Conservation (phyloP, 1,140 invertebrate species). For the Polypedilum vanderplanki region DNA sequence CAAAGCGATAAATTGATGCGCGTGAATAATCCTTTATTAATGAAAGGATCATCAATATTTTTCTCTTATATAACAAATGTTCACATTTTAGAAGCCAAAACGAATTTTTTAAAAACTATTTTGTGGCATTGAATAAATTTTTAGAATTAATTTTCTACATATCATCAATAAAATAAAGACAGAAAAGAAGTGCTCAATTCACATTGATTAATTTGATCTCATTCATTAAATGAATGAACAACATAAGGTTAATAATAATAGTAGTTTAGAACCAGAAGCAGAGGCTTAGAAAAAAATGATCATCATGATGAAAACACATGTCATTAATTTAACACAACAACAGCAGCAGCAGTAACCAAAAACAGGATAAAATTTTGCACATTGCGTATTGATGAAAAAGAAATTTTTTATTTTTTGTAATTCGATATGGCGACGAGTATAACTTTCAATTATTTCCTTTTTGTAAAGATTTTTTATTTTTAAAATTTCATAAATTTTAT, state of each 20-base stretch:
- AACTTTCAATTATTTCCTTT: background rate
- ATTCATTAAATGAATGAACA: slow-evolving; percentile 1
- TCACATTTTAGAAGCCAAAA: no score
- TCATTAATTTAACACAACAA: background rate
- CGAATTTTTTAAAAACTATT: no score
- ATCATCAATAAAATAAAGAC: background rate
- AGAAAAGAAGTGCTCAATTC: background rate
- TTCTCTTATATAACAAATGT: background rate
- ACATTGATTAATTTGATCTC: slow-evolving; percentile 18
- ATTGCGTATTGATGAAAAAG: no score
- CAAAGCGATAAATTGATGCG: slow-evolving; percentile 16
- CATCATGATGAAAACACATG: slow-evolving; percentile 3
- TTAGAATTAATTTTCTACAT: background rate
- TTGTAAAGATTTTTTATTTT: background rate
- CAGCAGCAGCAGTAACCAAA: background rate
- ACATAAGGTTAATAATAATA: background rate
- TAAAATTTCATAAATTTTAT: background rate
- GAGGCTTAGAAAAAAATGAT: background rate
- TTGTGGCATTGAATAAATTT: no score
- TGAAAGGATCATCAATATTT: background rate
- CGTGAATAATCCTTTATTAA: slow-evolving; percentile 12
- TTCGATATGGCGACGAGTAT: no score
- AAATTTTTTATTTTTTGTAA: no score
- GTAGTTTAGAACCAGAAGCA: slow-evolving; percentile 9
- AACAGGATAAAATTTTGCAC: no score